Conservation (phyloP, 2,888 invertebrate species). For the Synanthedon myopaeformis region DNA sequence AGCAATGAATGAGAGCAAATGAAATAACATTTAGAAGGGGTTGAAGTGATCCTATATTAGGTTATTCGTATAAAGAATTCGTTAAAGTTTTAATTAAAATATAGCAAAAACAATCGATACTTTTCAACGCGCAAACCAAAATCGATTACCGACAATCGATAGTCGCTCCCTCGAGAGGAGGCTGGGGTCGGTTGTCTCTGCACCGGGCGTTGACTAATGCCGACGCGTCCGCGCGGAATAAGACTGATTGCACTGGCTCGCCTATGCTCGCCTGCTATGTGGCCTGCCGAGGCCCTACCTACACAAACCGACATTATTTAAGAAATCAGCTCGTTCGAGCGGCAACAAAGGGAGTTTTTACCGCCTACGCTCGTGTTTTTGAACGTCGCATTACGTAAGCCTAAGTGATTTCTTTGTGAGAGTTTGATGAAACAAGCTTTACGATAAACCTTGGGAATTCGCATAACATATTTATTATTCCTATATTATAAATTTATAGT, state of each 20-base stretch:
- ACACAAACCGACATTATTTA: constrained; percentile 66
- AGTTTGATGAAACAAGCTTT: not conserved
- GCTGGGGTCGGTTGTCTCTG: constrained; percentile 62
- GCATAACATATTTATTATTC: not conserved
- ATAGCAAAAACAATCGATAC: constrained; percentile 37
- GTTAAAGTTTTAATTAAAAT: constrained; percentile 22
- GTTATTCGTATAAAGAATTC: not conserved
- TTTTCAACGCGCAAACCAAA: constrained; percentile 38
- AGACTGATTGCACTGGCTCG: constrained; percentile 63
- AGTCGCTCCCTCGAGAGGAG: constrained; percentile 37
- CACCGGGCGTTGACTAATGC: constrained; percentile 68
- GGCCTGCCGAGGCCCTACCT: constrained; percentile 50
- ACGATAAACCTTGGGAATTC: constrained; percentile 2
- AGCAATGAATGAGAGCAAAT: too few species aligned
- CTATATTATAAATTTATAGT: too few species aligned
- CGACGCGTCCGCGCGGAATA: constrained; percentile 68
- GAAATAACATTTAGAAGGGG: too few species aligned
- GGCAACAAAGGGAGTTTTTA: constrained; percentile 63
- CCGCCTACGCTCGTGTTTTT: constrained; percentile 51
- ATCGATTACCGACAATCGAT: constrained; percentile 65
- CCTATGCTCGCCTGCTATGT: constrained; percentile 61
- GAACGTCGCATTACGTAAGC: constrained; percentile 5
- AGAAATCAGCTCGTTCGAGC: constrained; percentile 64
- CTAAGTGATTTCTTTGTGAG: constrained; percentile 5
- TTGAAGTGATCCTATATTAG: too few species aligned